A percentile compares a stretch with the other conserved stretches of the same genome.
Evolutionary conservation across 2,113 vertebrate species (phyloP).

Genomic region (Sylvietta virens): DNA sequence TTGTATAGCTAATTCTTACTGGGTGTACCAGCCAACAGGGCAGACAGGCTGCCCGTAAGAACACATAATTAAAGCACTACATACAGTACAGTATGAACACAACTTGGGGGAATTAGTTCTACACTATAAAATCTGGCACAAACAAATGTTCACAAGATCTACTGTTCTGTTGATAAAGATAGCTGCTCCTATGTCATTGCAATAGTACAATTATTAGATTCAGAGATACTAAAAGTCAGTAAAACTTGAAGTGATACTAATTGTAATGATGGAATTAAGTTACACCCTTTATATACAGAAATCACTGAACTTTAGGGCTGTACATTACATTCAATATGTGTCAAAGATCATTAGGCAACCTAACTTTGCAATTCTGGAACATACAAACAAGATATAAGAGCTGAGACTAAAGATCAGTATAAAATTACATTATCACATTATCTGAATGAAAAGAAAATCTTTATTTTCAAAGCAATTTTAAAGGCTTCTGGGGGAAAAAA

Average conservation of each 20-base stretch:
- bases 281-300: not conserved
- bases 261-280: not conserved
- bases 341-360: not conserved
- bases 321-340: not conserved
- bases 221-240: not conserved
- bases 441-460: not conserved
- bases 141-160: not conserved
- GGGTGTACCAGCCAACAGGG: not conserved
- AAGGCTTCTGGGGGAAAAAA: not conserved
- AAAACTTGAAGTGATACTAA: not conserved
- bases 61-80: not conserved
- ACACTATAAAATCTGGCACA: not conserved
- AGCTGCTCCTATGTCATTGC: not conserved
- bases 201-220: not conserved
- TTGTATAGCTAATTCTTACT: not conserved
- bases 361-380: not conserved
- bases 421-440: not conserved
- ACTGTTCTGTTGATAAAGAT: not conserved
- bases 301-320: not conserved
- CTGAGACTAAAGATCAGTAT: not conserved
- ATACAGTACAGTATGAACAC: too few relatives aligned
- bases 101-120: not conserved
- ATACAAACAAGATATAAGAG: accelerated
- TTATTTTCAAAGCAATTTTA: not conserved
- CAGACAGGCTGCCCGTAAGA: not conserved